phyloP scores from a whole-genome alignment of 2,888 invertebrate genomes.

The Choreutis nemorana region DNA sequence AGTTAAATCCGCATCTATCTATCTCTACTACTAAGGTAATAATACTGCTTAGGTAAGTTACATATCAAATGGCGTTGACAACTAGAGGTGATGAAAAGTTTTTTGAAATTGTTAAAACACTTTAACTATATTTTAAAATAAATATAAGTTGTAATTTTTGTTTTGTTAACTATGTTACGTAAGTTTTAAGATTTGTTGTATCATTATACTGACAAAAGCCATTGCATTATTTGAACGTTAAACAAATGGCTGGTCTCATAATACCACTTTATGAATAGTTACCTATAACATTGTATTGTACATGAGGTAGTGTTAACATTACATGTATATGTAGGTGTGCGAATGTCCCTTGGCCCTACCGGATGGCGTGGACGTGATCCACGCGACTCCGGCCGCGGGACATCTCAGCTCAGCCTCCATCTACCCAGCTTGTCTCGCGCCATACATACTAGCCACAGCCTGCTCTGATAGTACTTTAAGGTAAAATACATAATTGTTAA shows the following conservation, averaged over 20 bases:
- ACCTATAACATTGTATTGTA: too few relatives aligned
- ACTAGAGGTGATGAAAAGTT: too few relatives aligned
- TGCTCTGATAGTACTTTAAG: conserved; percentile 91
- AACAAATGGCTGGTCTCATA: too few relatives aligned
- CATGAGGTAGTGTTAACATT: neutral
- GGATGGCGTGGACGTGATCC: conserved; percentile 90
- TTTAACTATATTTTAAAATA: too few relatives aligned
- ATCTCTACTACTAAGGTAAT: conserved; percentile 88
- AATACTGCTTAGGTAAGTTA: neutral
- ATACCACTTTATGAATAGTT: too few relatives aligned
- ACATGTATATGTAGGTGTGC: conserved; percentile 66
- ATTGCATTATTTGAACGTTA: too few relatives aligned
- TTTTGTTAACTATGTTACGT: too few relatives aligned
- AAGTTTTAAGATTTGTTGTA: too few relatives aligned
- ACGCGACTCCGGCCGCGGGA: conserved; percentile 95
- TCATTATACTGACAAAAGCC: too few relatives aligned
- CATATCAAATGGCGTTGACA: neutral
- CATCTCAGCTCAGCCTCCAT: conserved; percentile 97
- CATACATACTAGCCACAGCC: conserved; percentile 94
- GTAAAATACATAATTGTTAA: conserved; percentile 22
- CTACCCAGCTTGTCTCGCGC: conserved; percentile 98
- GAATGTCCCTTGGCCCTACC: conserved; percentile 89
- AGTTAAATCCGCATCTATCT: conserved; percentile 71
- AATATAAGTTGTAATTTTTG: too few relatives aligned
- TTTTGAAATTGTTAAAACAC: too few relatives aligned